phyloP scores from a whole-genome alignment of 2,113 vertebrate species.

The Alosa alosa region DNA sequence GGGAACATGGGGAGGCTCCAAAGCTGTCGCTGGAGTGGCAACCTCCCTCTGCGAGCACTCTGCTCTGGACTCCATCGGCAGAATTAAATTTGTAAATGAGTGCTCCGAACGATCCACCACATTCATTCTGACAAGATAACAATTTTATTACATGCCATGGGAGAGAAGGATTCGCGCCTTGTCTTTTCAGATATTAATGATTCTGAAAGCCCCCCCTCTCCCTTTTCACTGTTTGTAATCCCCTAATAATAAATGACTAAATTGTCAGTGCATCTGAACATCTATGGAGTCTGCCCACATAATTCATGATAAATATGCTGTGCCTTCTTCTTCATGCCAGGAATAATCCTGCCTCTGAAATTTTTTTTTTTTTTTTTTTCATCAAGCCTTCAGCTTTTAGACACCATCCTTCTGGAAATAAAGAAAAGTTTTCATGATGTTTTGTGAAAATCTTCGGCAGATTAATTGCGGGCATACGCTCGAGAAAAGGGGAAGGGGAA shows the following conservation, averaged over 20 bases:
- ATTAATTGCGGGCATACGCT: not conserved
- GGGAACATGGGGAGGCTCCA: constrained; percentile 46
- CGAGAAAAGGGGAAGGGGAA: not conserved
- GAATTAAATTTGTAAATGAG: constrained; percentile 66
- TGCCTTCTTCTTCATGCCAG: constrained; percentile 17
- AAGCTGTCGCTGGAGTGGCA: constrained; percentile 57
- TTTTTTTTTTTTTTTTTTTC: not conserved
- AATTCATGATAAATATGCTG: constrained; percentile 30
- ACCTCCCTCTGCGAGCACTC: constrained; percentile 56
- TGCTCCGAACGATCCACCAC: constrained; percentile 47
- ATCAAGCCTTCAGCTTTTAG: constrained; percentile 8
- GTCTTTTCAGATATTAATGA: constrained; percentile 40
- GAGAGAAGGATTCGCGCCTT: constrained; percentile 38
- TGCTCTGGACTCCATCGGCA: constrained; percentile 60
- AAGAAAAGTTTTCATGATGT: constrained; percentile 24
- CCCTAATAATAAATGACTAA: constrained; percentile 41
- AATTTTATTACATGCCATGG: constrained; percentile 44
- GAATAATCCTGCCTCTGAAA: constrained; percentile 33
- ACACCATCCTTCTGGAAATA: constrained; percentile 16
- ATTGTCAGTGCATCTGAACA: constrained; percentile 24
- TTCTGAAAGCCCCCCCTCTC: constrained; percentile 31
- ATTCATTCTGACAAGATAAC: constrained; percentile 45
- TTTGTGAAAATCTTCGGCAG: constrained; percentile 15
- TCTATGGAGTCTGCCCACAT: constrained; percentile 24
- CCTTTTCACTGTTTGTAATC: constrained; percentile 41